A percentile compares a stretch with the other conserved stretches of the same genome.
These are phyloP conservation scores for Cariama cristata DNA, from an alignment of 2,113 vertebrate species.

Conservation along the genomic window DNA sequence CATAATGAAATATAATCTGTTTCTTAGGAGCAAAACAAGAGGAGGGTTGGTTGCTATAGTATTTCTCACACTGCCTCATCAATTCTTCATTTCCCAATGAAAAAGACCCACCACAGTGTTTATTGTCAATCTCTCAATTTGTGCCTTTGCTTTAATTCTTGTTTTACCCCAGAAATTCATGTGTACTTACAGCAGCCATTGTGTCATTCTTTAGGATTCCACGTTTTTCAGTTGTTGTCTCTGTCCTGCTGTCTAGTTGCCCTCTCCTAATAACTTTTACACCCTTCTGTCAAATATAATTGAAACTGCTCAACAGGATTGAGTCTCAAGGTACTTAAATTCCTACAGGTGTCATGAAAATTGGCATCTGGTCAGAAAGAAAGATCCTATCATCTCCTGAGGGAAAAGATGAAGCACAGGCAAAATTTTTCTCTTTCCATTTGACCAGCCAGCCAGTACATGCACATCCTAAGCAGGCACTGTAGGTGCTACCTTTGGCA, in stretches of 20 bases:
- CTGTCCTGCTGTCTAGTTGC: background rate
- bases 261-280: background rate
- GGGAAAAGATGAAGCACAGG: background rate
- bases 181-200: background rate
- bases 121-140: background rate
- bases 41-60: background rate
- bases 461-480: background rate
- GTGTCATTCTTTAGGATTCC: background rate
- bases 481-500: background rate
- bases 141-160: background rate
- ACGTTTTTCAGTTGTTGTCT: background rate
- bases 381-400: background rate
- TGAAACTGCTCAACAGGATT: background rate
- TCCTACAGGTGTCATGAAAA: constrained; percentile 8
- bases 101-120: background rate
- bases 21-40: background rate
- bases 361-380: background rate
- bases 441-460: background rate
- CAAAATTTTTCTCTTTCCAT: background rate
- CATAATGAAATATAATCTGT: background rate
- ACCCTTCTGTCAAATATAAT: background rate
- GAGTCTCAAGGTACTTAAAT: background rate
- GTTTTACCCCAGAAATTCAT: background rate
- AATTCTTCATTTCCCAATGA: background rate
- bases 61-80: background rate